A percentile compares a stretch with the other conserved stretches of the same genome.
Evolutionary conservation across 2,797 vertebrate species (phyloP).

Genomic region (Enoplosus armatus): DNA sequence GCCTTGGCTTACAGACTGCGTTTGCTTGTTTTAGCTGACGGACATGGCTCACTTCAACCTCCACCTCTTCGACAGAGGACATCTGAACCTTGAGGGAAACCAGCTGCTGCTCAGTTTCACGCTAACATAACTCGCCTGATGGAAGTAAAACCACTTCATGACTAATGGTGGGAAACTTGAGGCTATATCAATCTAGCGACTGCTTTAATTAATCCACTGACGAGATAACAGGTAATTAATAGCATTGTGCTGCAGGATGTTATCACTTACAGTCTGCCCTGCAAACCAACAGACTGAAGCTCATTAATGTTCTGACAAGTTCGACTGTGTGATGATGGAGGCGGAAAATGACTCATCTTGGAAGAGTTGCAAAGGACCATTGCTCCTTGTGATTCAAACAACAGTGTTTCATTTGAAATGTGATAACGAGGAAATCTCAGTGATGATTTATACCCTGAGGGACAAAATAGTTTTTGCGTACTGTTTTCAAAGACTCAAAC

Average conservation of each 20-base stretch:
- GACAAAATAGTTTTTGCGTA: background rate
- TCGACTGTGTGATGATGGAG: constrained; percentile 50
- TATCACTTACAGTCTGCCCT: constrained; percentile 69
- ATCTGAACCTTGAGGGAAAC: constrained; percentile 49
- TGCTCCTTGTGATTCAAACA: constrained; percentile 34
- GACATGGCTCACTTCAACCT: constrained; percentile 40
- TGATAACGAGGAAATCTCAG: constrained; percentile 42
- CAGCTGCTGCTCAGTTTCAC: constrained; percentile 51
- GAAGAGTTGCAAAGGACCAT: constrained; percentile 33
- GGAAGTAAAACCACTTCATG: constrained; percentile 49
- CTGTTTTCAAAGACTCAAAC: constrained; percentile 14
- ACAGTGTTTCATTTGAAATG: constrained; percentile 40
- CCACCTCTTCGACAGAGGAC: constrained; percentile 44
- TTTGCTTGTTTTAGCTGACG: constrained; percentile 19
- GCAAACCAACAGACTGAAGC: constrained; percentile 55
- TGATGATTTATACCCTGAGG: constrained; percentile 19
- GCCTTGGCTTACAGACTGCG: constrained; percentile 6
- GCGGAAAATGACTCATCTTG: constrained; percentile 45
- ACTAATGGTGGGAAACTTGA: constrained; percentile 72
- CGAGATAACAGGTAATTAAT: constrained; percentile 83
- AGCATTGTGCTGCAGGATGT: constrained; percentile 74
- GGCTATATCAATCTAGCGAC: constrained; percentile 67
- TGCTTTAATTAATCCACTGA: constrained; percentile 77
- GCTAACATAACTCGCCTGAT: constrained; percentile 35
- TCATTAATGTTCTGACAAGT: constrained; percentile 63